Evolutionary conservation across 2,888 invertebrate genomes (phyloP), one percentile per base, ranked within the genome.

Genomic region (Zelleria hepariella): DNA sequence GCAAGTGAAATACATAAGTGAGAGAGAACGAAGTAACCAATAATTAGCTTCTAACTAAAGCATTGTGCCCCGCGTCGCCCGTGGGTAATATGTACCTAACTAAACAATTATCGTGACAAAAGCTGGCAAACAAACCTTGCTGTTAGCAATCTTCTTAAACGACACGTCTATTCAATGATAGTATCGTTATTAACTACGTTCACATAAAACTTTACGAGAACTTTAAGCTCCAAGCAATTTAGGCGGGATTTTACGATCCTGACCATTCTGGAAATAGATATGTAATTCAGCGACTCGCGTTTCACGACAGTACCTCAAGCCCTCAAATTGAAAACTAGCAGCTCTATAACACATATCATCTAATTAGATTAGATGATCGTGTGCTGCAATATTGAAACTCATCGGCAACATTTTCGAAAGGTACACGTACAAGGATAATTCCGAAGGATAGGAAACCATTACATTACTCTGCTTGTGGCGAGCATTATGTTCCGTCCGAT

Each of bases 301-400:
- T n/a, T n/a, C n/a, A n/a, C 32, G 32, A 42, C 32, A 42, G 1
- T 3, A 15, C 32, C 32, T 42, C 10, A 42, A 42, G n/a, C 32
- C 10, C 15, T 42, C 15, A 15, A 2, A 1, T 42, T 15, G 15
- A n/a, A n/a, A n/a, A n/a, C n/a, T n/a, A 42, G 21, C n/a, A 51
- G 8, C 51, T 51, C 1, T 8, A 20, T 6, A 24, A 54, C 10
- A 54, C 18, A 18, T 18, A n/a, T 6, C 26, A 15, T 25, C 26
- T 26, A 54, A 42, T 27, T 48, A 57, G 47, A 48, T 47, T 57
- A 57, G 48, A 24, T n/a, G 48, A 48, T 57, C 48, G 25, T 57
- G 48, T 21, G n/a, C 2, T 10, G 24, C 57, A 6, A 47, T 26
- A 57, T 48, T 24, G 47, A 51, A 49, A 20, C 48, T 21, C 49